Conservation (phyloP, 2,888 invertebrate species). For the Lathronympha strigana region DNA sequence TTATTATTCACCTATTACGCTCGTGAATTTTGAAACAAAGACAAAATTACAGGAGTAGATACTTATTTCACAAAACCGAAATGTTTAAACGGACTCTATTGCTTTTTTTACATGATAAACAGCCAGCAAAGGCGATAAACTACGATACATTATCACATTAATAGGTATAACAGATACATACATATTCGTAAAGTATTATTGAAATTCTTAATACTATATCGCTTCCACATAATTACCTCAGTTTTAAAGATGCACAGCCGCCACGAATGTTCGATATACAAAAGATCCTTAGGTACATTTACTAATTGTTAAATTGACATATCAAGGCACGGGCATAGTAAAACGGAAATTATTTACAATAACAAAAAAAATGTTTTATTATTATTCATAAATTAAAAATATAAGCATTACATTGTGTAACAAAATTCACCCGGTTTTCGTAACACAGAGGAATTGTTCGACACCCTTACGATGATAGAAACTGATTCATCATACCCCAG, state of each 20-base stretch:
- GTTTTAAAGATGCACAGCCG: constrained; percentile 42
- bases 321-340: constrained; percentile 50
- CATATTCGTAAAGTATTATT: background rate
- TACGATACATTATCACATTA: background rate
- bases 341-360: constrained; percentile 23
- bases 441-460: too few relatives aligned
- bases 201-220: background rate
- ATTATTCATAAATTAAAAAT: background rate
- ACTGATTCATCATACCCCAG: too few relatives aligned
- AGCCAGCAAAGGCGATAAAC: background rate
- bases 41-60: too few relatives aligned
- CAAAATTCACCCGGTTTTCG: too few relatives aligned
- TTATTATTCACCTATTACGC: too few relatives aligned
- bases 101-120: background rate
- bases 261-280: constrained; percentile 41
- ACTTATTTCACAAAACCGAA: too few relatives aligned
- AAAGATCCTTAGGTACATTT: constrained; percentile 28
- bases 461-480: too few relatives aligned
- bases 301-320: constrained; percentile 52
- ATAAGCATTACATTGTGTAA: too few relatives aligned
- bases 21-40: too few relatives aligned
- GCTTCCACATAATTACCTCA: constrained; percentile 16
- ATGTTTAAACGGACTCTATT: too few relatives aligned
- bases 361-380: constrained; percentile 2
- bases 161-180: constrained; percentile 1